Evolutionary conservation across 2,113 vertebrate species (phyloP).

Genomic region (Melanocharis versteri): DNA sequence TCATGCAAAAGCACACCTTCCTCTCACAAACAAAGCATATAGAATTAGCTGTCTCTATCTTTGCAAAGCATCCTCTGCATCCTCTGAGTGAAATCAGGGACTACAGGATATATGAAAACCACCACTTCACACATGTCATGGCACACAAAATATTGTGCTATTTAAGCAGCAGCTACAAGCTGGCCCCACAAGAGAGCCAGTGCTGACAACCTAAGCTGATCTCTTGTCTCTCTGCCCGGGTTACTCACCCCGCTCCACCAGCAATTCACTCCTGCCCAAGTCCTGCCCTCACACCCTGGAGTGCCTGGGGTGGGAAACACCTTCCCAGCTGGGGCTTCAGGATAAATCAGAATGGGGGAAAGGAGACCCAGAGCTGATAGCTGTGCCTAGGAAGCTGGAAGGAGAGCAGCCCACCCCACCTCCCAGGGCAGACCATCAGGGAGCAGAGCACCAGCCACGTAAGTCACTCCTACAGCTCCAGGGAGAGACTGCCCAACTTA

Average conservation of each 20-base stretch:
- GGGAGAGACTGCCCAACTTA: rapidly evolving
- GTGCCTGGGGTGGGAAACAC: neutral
- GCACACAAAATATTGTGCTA: neutral
- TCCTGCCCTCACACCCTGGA: rapidly evolving
- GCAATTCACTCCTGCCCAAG: neutral
- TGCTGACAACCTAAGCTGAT: rapidly evolving
- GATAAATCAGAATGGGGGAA: neutral
- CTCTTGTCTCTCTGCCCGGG: neutral
- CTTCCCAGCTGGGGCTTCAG: neutral
- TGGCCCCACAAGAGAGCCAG: neutral
- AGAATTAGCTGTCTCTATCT: neutral
- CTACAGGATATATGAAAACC: neutral
- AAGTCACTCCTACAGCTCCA: neutral
- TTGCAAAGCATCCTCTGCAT: neutral
- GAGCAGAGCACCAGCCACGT: neutral
- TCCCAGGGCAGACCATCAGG: neutral
- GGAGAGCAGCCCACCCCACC: neutral
- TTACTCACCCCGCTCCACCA: neutral
- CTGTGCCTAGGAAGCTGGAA: neutral
- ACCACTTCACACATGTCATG: neutral
- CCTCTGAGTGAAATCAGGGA: neutral
- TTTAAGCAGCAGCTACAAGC: neutral
- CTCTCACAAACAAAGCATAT: neutral
- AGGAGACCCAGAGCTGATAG: rapidly evolving
- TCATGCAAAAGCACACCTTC: neutral